Base-by-base conservation (phyloP, 2,113 vertebrate species). In the Merops nubicus region DNA sequence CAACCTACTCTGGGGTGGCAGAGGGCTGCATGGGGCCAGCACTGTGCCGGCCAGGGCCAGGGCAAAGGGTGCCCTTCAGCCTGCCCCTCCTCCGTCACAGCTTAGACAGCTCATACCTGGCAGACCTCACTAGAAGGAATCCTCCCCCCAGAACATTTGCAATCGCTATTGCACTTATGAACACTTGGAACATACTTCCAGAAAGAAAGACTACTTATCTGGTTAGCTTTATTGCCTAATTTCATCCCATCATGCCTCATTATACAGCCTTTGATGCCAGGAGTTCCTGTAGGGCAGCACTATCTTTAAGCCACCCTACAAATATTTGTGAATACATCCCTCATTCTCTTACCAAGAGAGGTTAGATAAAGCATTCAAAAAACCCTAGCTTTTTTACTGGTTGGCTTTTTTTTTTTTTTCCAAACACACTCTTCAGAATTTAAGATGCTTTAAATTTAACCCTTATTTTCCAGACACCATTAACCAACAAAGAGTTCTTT, bases 1-100 rank as follows among this genome's bases (percentile, higher is more conserved):
- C 0, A 0, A 9, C 15, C 34, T 1, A 5, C 42, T 3, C 34
- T 0, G 3, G 28, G 67, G 10, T 7, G 11, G 22, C 50, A 31
- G 20, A 56, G 59, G 14, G 28, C 43, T 26, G n/a, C 0, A 1
- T 0, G 4, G 53, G 18, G 65, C 28, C 59, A 42, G 11, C 0
- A 2, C 60, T 15, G 14, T 22, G 38, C 29, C 5, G 8, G 47
- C 33, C 2, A 1, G 50, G 25, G n/a, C 2, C n/a, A n/a, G n/a
- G n/a, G n/a, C n/a, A n/a, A 5, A 22, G 45, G 21, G 3, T 7
- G 5, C 45, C 1, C 12, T 45, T 86, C 64, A 26, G 15, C 34
- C 22, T 40, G 16, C 28, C 15, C 38, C 19, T 51, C 48, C 31
- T 19, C 23, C 40, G 12, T 53, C 20, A 47, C 21, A 0, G 0